Conservation (phyloP, 2,797 vertebrate genomes). For the Lateolabrax maculatus region DNA sequence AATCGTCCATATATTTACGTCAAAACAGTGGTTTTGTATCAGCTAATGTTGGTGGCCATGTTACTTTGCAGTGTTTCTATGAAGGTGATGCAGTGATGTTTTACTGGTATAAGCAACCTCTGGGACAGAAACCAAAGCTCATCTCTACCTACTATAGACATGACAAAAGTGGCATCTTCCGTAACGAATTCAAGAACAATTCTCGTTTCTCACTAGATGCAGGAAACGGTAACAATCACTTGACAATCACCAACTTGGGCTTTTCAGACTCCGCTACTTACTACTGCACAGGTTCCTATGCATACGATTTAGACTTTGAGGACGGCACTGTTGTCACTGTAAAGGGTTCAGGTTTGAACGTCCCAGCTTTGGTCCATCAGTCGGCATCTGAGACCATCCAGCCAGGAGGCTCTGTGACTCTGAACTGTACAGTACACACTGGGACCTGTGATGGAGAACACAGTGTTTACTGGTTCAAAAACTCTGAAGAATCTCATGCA, state of each 20-base stretch:
- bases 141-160: constrained; percentile 18
- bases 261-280: constrained; percentile 56
- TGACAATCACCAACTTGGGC: constrained; percentile 15
- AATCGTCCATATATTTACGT: neutral
- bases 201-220: neutral
- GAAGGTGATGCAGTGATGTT: accelerated
- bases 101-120: constrained; percentile 46
- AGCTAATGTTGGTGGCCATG: neutral
- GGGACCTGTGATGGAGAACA: constrained; percentile 58
- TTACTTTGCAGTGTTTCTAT: constrained; percentile 33
- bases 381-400: constrained; percentile 6
- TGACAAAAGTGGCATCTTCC: neutral
- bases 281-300: constrained; percentile 12
- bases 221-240: neutral
- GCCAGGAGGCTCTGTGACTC: constrained; percentile 5
- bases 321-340: neutral
- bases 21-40: neutral
- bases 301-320: neutral
- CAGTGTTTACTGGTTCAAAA: constrained; percentile 67
- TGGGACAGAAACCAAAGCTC: constrained; percentile 21
- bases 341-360: neutral
- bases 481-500: constrained; percentile 36
- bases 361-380: constrained; percentile 40
- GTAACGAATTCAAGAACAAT: constrained; percentile 17
- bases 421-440: constrained; percentile 59